Evolutionary conservation across 1,140 invertebrate species (phyloP).

Genomic region (Trachelipus rathkii): DNA sequence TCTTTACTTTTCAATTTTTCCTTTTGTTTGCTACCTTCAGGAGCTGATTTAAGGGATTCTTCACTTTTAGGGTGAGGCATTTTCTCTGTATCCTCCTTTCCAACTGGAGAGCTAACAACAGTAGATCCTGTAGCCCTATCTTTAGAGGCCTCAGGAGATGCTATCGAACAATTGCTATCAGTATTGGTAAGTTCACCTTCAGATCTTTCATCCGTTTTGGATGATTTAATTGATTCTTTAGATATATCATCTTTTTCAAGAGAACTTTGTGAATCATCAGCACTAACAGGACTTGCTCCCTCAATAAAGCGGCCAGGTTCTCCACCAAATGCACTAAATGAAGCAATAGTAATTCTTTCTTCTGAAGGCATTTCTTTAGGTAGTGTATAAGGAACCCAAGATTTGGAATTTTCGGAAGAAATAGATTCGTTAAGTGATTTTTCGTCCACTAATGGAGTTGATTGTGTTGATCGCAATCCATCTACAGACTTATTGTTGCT

Average conservation of each 20-base stretch:
- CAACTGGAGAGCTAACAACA: not conserved
- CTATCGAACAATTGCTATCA: not conserved
- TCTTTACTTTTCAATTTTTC: not conserved
- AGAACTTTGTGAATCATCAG: conserved; percentile 17
- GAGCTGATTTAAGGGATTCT: not conserved
- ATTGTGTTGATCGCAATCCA: conserved; percentile 33
- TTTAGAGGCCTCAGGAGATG: not conserved
- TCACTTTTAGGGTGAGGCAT: not conserved
- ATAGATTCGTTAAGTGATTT: conserved; percentile 14
- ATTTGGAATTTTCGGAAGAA: not conserved
- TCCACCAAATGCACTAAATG: not conserved
- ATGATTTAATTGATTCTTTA: not conserved
- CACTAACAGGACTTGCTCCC: conserved; percentile 27
- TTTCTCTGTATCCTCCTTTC: not conserved
- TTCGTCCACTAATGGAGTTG: conserved; percentile 37
- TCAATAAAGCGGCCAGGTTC: not conserved
- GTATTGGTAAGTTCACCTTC: not conserved
- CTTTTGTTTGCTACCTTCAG: not conserved
- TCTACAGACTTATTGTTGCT: conserved; percentile 21
- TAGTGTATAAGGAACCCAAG: not conserved
- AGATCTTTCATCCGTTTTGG: not conserved
- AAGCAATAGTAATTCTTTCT: conserved; percentile 2
- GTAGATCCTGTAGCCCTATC: not conserved
- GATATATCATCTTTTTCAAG: not conserved
- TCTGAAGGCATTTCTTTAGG: not conserved